Base-by-base conservation (phyloP, 2,888 invertebrate genomes). In the Diarsia rubi region DNA sequence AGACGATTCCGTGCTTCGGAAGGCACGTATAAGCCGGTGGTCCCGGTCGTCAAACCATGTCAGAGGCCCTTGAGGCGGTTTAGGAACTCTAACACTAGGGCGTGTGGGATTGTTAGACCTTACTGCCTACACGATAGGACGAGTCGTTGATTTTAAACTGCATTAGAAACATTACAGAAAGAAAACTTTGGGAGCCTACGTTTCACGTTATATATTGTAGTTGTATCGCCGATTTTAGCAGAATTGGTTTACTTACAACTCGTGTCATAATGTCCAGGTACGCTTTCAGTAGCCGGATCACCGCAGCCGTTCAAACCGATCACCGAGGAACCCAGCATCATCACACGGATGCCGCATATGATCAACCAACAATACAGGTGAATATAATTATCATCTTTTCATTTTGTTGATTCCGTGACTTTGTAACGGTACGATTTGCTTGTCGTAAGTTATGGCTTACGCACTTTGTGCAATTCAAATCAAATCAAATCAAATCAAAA, bases 301-400 rank as follows among this genome's bases (percentile, higher is more conserved):
- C 97, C 96, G 82, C 96, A 96, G 87, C 97, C 97, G 2, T 97
- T 95, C 92, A 95, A 95, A 81, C 96, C 96, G 3, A 92, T 94
- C 63, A 82, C 94, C 0, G 97, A 97, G 86, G 96, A 96, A 86
- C 96, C 97, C 69, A 96, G 96, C 88, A 92, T 96, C 86, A 97
- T 97, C 84, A 97, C 97, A 0, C 88, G 97, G 57, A 97, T 97
- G 96, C 97, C 96, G 77, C 96, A 97, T 76, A 96, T 96, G 95
- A 91, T 96, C 88, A 95, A 95, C 81, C 96, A 95, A 57, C 95
- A 96, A 78, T 97, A 96, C 90, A 94, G 96, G 96, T 96, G 54
- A 45, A 19, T 59, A n/a, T 62, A 16, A 9, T 69, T 47, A n/a
- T 11, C 0, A 27, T 49, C 3, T 21, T 24, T 49, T 37, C 8